Percentiles rank a stretch among this genome's conserved stretches.
Conservation (phyloP, 1,140 invertebrate species). For the Acromyrmex echinatior region DNA sequence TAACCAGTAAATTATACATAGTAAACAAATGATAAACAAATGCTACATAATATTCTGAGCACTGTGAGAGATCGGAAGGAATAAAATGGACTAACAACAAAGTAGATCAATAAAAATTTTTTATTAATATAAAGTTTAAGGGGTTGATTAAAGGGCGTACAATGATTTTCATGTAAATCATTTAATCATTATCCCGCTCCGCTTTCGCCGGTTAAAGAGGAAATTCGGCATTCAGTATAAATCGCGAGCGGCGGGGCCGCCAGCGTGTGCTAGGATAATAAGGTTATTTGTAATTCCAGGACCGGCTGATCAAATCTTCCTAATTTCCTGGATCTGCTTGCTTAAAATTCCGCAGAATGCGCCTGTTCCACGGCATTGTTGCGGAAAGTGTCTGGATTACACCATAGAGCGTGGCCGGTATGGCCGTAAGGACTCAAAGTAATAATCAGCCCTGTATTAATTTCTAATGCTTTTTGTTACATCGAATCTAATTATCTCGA, state of each 20-base stretch:
- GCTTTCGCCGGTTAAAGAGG: constrained; percentile 62
- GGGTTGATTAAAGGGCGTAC: no score
- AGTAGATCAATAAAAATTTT: background rate
- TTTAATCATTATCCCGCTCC: constrained; percentile 50
- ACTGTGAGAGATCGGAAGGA: background rate
- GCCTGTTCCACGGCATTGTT: constrained; percentile 53
- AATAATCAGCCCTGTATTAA: constrained; percentile 69
- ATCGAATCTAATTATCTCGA: constrained; percentile 43
- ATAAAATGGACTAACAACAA: background rate
- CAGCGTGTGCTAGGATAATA: constrained; percentile 71
- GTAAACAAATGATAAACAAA: constrained; percentile 6
- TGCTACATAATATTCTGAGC: background rate
- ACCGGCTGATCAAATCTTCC: constrained; percentile 80
- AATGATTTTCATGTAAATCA: constrained; percentile 64
- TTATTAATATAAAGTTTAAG: background rate
- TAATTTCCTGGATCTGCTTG: constrained; percentile 79
- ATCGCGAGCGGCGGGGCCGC: constrained; percentile 55
- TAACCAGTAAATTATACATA: no score
- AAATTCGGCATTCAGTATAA: constrained; percentile 71
- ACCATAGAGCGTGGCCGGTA: background rate
- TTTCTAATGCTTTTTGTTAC: constrained; percentile 68
- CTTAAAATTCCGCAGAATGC: constrained; percentile 76
- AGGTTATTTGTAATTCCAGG: constrained; percentile 81
- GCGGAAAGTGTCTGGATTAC: constrained; percentile 63
- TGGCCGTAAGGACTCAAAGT: constrained; percentile 56